Percentiles rank a stretch among this genome's conserved stretches.
Conservation (phyloP, 2,888 invertebrate species). For the Seira sanloemensis region DNA sequence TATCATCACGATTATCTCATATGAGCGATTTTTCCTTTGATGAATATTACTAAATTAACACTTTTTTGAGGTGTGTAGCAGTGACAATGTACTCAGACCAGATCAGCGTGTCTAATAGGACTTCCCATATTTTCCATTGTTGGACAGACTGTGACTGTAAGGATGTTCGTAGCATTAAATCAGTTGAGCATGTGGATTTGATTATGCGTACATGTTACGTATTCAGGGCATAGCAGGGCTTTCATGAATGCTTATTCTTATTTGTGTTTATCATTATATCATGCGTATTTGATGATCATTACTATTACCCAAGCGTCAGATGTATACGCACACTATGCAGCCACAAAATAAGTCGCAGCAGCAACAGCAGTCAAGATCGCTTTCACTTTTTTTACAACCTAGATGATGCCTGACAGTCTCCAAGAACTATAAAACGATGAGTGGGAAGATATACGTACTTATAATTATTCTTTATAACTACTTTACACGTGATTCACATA, state of each 20-base stretch:
- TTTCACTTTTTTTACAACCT: slow-evolving; percentile 51
- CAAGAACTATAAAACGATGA: background rate
- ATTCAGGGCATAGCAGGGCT: too few species aligned
- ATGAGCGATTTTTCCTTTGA: too few species aligned
- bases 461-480: background rate
- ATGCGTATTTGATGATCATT: background rate
- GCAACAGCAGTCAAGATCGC: slow-evolving; percentile 54
- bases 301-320: slow-evolving; percentile 49
- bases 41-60: too few species aligned
- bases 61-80: background rate
- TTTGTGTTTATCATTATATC: slow-evolving; percentile 51
- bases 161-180: too few species aligned
- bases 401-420: background rate
- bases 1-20: too few species aligned
- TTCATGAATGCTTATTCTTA: slow-evolving; percentile 14
- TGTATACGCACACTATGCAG: slow-evolving; percentile 20
- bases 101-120: too few species aligned
- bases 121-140: too few species aligned
- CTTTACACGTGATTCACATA: too few species aligned
- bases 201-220: too few species aligned
- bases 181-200: too few species aligned
- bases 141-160: too few species aligned
- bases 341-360: slow-evolving; percentile 18
- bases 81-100: slow-evolving; percentile 1
- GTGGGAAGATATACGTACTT: background rate